Conservation (phyloP, 2,797 vertebrate genomes). For the Bothrops alternatus region DNA sequence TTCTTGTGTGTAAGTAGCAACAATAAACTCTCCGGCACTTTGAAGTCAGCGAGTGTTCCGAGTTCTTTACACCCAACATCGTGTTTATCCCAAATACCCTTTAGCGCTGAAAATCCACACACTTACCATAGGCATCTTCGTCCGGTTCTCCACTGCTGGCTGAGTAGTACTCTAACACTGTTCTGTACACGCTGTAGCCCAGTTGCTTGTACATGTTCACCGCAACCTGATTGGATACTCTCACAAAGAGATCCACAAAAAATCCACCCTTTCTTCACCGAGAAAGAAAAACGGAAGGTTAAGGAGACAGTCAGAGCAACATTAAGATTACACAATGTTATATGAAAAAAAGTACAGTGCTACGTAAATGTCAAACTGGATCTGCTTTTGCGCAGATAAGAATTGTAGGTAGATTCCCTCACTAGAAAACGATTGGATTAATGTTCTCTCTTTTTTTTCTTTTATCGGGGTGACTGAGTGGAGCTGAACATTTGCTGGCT, state of each 20-base stretch:
- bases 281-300: constrained; percentile 7
- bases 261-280: constrained; percentile 89
- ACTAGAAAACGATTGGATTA: not conserved
- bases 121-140: constrained; percentile 91
- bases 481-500: too few species aligned
- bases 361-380: not conserved
- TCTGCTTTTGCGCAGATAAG: not conserved
- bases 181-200: constrained; percentile 94
- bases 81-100: not conserved
- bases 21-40: not conserved
- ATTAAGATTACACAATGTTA: not conserved
- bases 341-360: not conserved
- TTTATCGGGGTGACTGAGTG: too few species aligned
- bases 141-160: constrained; percentile 94
- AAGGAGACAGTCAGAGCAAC: not conserved
- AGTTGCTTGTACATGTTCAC: constrained; percentile 96
- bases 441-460: too few species aligned
- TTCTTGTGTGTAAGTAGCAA: not conserved
- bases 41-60: not conserved
- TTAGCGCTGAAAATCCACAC: not conserved
- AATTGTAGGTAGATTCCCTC: too few species aligned
- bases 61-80: not conserved
- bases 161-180: constrained; percentile 92
- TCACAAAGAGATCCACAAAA: constrained; percentile 94
- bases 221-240: constrained; percentile 95